Conservation (phyloP, 2,797 vertebrate genomes). For the Oophaga sylvatica region DNA sequence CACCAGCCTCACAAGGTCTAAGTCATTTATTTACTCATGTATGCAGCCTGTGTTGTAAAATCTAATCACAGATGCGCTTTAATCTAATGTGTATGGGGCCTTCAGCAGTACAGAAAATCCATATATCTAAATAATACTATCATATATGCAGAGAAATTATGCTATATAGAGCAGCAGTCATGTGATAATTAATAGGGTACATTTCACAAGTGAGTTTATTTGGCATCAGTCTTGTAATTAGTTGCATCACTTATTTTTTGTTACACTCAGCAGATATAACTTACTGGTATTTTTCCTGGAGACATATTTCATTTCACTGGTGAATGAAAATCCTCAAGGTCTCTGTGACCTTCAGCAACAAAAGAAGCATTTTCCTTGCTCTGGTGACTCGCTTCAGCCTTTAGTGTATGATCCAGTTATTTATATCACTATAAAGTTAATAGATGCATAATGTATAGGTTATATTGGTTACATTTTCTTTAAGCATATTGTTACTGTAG, state of each 20-base stretch:
- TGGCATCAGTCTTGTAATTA: neutral
- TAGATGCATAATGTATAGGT: neutral
- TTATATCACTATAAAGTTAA: neutral
- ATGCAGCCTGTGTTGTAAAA: no score
- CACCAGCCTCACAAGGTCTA: no score
- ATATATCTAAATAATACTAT: neutral
- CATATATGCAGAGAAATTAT: neutral
- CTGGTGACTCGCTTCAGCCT: neutral
- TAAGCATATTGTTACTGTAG: no score
- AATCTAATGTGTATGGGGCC: no score
- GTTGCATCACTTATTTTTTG: neutral
- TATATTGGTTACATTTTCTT: neutral
- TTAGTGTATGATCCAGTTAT: neutral
- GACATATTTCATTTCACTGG: slow-evolving; percentile 17
- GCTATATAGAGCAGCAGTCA: neutral
- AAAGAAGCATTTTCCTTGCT: neutral
- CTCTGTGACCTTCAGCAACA: slow-evolving; percentile 26
- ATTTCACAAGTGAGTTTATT: slow-evolving; percentile 5
- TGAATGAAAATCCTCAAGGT: slow-evolving; percentile 26
- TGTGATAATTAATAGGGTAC: neutral
- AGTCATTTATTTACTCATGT: no score
- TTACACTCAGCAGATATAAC: slow-evolving; percentile 11
- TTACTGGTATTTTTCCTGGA: slow-evolving; percentile 21
- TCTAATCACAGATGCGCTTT: no score
- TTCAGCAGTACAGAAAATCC: neutral